Base-by-base conservation (phyloP, 92 coral and sea anemone species). In the Phenganax subtilis region DNA sequence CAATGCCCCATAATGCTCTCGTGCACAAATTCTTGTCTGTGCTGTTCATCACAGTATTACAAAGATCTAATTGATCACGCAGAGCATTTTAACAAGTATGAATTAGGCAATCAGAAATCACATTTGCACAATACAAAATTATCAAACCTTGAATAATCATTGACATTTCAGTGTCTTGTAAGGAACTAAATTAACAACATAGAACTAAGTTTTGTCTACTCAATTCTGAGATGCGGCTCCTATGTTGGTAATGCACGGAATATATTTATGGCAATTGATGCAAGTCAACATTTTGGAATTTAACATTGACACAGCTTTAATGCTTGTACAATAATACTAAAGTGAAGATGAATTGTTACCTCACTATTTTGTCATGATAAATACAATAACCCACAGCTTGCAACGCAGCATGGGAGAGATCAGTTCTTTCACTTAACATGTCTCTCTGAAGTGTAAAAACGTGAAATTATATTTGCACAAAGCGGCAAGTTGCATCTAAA, bases 321-420 rank as follows among this genome's bases (percentile, higher is more conserved):
- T 1, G 47, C 47, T 37, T 37, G 2, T 1, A 16, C 4, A 72
- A 72, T 17, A n/a, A 62, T 9, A 54, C 1, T n/a, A 9, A 12
- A 55, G 7, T 10, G 54, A 25, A 12, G 31, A 55, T 9, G 9
- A 14, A n/a, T 59, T 51, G 3, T 12, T 84, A 96, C 99, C 96
- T 88, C 28, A 91, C 93, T 74, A 96, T 88, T 75, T 87, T 89
- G 51, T 90, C 89, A 75, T 96, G 97, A 75, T 90, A 92, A 37
- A 96, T 88, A 85, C 99, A 96, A 82, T 92, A 93, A 3, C 99
- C 99, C 30, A 96, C 88, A 66, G 99, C 90, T 75, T 96, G 99
- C 75, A 96, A 75, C 10, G 96, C 91, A 17, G 99, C 99, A 87
- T 96, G 99, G 83, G 93, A 88, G 47, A 96, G 87, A 29, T 96